Percentiles rank a stretch among this genome's conserved stretches.
Conservation (phyloP, 2,113 vertebrate genomes). For the Grammomys dolichurus region DNA sequence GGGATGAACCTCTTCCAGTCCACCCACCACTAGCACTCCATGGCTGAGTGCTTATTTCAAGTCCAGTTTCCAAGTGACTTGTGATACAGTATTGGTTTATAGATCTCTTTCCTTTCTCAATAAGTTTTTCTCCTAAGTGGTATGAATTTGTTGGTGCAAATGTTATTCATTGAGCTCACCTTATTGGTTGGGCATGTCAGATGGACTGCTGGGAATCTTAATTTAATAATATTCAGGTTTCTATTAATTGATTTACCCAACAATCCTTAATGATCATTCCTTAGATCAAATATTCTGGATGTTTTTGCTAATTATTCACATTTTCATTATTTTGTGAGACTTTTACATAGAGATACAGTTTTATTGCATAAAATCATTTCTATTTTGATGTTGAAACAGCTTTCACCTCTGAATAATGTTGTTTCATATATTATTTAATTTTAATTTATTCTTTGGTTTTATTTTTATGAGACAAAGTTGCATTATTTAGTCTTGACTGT, state of each 20-base stretch:
- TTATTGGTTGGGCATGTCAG: neutral
- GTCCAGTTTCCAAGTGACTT: too few species aligned
- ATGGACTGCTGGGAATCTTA: neutral
- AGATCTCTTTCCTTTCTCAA: neutral
- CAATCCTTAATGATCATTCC: neutral
- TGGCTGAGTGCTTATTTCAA: neutral
- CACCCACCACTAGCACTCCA: rapidly evolving
- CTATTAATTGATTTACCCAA: neutral
- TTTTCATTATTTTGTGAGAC: neutral
- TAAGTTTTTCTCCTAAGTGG: neutral
- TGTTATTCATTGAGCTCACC: neutral
- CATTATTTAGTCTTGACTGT: neutral
- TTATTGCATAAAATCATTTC: neutral
- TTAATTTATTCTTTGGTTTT: neutral
- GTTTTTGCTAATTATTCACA: neutral
- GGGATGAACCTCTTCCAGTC: rapidly evolving
- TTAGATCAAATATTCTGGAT: neutral
- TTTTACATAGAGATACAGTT: neutral
- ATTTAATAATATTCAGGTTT: neutral
- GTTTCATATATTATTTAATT: neutral
- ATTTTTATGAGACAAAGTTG: neutral
- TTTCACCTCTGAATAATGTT: neutral
- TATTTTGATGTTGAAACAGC: neutral
- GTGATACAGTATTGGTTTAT: too few species aligned
- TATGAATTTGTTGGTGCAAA: neutral